Evolutionary conservation across 2,113 vertebrate genomes (phyloP), one percentile per base, ranked within the genome.

Genomic region (Emydocephalus ijimae): DNA sequence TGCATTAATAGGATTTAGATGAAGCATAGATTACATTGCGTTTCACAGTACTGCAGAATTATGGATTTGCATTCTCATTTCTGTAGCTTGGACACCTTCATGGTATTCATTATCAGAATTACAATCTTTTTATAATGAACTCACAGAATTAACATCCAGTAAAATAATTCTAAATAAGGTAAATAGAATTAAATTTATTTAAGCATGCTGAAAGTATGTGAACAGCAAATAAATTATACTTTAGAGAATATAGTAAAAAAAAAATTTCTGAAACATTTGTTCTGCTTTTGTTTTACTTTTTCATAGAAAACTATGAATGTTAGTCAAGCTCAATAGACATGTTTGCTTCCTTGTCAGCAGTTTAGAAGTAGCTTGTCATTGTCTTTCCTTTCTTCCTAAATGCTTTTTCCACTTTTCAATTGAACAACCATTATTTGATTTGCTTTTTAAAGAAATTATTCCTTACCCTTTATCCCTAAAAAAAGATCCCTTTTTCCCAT

Each of bases 191-290:
- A 48, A 11, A 81, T 61, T 74, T 24, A 55, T 92, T 15, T 20
- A 85, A 1, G 0, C 61, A 85, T 94, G 4, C 10, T 90, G 24
- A 64, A 0, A 0, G 1, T 92, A 8, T 29, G 23, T 85, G 15
- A 61, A 69, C 3, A 48, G 45, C 45, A 45, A 45, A 48, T 48
- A 48, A 48, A 48, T 48, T 48, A 48, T 48, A 48, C 48, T 48
- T 48, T 48, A 1, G 39, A 29, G 50, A 48, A 34, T 74, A 23
- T 18, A 52, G 52, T 85, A 55, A 43, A 43, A 43, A 43, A 43
- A 43, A 3, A 3, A 3, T 26, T 93, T 4, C 85, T 74, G 55
- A 90, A 3, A 39, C 8, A 91, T 94, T 81, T 92, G 29, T n/a
- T 88, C 14, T 85, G 61, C 23, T 43, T 39, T 81, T 81, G 15